phyloP scores from a whole-genome alignment of 2,113 vertebrate species.

The Notarius lentiginosus region DNA sequence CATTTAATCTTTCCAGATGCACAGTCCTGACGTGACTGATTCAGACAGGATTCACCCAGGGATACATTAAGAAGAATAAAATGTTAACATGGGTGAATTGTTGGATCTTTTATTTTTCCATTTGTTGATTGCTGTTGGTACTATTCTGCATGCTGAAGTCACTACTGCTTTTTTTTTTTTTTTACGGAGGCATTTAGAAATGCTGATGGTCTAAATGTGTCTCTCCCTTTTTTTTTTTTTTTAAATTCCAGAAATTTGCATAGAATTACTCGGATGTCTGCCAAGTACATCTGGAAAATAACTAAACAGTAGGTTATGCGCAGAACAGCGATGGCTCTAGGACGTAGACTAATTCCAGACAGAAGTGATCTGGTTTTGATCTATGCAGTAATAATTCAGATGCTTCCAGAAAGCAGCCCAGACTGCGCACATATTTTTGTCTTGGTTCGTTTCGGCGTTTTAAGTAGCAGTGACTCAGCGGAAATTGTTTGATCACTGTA shows the following conservation, averaged over 20 bases:
- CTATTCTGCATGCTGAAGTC: not conserved
- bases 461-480: not conserved
- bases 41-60: not conserved
- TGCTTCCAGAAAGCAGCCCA: not conserved
- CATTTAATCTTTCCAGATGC: not conserved
- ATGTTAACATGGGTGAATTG: not conserved
- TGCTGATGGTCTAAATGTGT: not conserved
- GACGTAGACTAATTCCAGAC: not conserved
- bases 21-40: not conserved
- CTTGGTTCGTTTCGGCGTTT: not conserved
- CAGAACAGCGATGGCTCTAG: not conserved
- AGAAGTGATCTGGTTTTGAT: not conserved
- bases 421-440: not conserved
- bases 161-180: not conserved
- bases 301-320: not conserved
- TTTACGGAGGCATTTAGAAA: not conserved
- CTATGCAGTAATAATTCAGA: slow-evolving; percentile 1
- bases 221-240: not conserved
- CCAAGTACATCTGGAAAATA: not conserved
- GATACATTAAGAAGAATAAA: not conserved
- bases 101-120: not conserved
- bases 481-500: not conserved
- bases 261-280: not conserved
- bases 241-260: not conserved
- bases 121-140: not conserved